Evolutionary conservation across 2,113 vertebrate genomes (phyloP).

Genomic region (Zingel zingel): DNA sequence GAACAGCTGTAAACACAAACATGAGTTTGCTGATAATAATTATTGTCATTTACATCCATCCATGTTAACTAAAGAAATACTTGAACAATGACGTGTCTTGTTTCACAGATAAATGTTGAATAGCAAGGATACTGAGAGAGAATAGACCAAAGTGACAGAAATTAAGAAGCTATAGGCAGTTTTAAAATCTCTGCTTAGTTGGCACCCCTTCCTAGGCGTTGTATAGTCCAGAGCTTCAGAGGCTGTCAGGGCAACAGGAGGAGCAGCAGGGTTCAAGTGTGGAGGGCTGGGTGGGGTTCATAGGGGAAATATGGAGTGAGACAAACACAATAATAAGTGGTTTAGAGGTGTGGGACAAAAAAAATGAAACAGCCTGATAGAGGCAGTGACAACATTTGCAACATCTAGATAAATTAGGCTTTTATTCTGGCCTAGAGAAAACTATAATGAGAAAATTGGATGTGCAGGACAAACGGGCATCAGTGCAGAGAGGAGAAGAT

Average conservation of each 20-base stretch:
- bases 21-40: not conserved
- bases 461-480: conserved; percentile 37
- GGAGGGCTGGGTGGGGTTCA: not conserved
- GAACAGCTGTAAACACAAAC: conserved; percentile 16
- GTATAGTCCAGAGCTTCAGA: conserved; percentile 26
- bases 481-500: conserved; percentile 43
- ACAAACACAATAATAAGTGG: not conserved
- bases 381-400: not conserved
- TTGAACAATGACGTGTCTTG: conserved; percentile 3
- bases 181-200: conserved; percentile 20
- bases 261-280: not conserved
- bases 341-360: not conserved
- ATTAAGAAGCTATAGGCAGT: conserved; percentile 18
- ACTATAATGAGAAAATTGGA: conserved; percentile 13
- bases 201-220: not conserved
- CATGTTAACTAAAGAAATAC: not conserved
- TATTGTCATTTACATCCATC: not conserved
- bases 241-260: conserved; percentile 8
- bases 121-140: not conserved
- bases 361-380: not conserved
- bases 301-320: conserved; percentile 9
- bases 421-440: conserved; percentile 17
- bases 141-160: conserved; percentile 14
- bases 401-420: conserved; percentile 37
- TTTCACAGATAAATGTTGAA: conserved; percentile 16